Evolutionary conservation across 2,797 vertebrate species (phyloP).

Genomic region (Artibeus lituratus): DNA sequence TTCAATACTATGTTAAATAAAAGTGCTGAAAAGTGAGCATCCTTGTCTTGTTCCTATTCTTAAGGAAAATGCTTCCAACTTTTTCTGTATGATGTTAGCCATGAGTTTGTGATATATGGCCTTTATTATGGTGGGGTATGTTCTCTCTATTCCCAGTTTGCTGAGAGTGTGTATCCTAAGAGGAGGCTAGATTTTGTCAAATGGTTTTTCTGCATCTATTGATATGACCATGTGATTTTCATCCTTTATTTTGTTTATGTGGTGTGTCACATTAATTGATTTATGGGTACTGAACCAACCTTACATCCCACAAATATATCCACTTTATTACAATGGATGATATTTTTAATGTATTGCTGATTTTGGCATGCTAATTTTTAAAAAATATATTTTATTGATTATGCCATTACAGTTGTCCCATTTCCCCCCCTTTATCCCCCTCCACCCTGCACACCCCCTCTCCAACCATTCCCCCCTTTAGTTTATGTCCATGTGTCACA

Average conservation of each 20-base stretch:
- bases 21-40: neutral
- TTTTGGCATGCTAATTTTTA: neutral
- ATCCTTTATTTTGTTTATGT: neutral
- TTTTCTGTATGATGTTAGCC: neutral
- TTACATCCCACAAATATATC: neutral
- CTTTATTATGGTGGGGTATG: neutral
- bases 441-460: no score
- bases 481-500: no score
- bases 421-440: no score
- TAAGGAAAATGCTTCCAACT: neutral
- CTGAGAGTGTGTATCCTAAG: neutral
- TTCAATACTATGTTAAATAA: neutral
- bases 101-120: neutral
- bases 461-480: no score
- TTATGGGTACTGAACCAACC: neutral
- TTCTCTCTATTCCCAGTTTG: neutral
- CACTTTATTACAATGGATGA: neutral
- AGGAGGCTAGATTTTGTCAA: neutral
- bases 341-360: neutral
- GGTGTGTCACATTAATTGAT: neutral
- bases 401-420: no score
- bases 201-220: neutral
- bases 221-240: neutral
- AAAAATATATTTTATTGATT: no score
- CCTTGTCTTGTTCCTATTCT: neutral